Conservation (phyloP, 2,888 invertebrate species). For the Epinotia brunnichana region DNA sequence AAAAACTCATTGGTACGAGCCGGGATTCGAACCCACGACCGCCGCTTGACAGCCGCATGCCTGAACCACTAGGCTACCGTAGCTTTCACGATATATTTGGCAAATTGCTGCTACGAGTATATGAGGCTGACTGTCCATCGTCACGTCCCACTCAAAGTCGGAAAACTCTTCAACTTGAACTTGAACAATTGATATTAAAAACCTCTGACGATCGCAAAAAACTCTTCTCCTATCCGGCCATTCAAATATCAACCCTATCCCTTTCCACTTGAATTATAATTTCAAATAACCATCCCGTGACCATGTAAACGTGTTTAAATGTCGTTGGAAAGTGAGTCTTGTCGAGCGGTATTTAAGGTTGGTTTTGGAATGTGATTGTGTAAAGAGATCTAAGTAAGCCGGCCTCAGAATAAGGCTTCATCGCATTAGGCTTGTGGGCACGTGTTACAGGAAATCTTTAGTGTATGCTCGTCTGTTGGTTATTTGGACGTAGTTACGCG, state of each 20-base stretch:
- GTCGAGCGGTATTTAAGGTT: background rate
- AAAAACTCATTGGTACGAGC: no score
- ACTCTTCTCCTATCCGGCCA: background rate
- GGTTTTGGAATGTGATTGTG: slow-evolving; percentile 14
- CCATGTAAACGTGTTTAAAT: slow-evolving; percentile 5
- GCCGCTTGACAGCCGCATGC: no score
- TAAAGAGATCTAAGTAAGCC: slow-evolving; percentile 54
- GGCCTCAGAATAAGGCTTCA: slow-evolving; percentile 66
- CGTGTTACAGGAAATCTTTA: slow-evolving; percentile 61
- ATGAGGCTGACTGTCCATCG: no score
- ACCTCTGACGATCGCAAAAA: slow-evolving; percentile 39
- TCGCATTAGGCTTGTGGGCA: slow-evolving; percentile 64
- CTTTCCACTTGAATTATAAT: slow-evolving; percentile 20
- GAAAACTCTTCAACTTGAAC: slow-evolving; percentile 54
- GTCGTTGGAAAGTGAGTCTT: slow-evolving; percentile 10
- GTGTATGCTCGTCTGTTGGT: slow-evolving; percentile 48
- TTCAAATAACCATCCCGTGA: slow-evolving; percentile 3
- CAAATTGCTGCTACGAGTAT: no score
- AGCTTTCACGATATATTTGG: no score
- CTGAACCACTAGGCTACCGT: no score
- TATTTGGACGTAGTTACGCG: no score
- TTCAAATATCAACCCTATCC: slow-evolving; percentile 9
- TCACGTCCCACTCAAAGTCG: slow-evolving; percentile 16
- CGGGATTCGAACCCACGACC: no score
- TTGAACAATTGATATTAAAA: slow-evolving; percentile 51